A percentile compares a stretch with the other conserved stretches of the same genome.
phyloP scores from a whole-genome alignment of 37 sponge, comb jelly and placozoan species.

The Ianthella basta region DNA sequence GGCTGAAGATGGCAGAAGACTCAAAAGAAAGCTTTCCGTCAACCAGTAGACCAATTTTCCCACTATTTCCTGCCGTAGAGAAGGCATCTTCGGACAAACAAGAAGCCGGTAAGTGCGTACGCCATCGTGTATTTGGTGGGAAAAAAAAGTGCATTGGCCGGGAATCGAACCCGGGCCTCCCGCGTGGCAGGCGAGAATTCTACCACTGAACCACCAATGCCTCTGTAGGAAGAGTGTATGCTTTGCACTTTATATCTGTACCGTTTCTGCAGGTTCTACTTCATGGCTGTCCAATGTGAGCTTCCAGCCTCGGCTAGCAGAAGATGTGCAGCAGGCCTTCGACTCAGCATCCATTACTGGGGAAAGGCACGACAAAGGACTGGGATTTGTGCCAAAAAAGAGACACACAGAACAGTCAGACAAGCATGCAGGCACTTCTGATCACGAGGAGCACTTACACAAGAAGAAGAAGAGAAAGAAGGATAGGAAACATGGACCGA shows the following conservation, averaged over 20 bases:
- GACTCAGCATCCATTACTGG: no score
- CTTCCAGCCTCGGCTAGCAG: not conserved
- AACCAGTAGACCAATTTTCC: no score
- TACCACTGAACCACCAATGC: slow-evolving; percentile 56
- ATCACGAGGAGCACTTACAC: not conserved
- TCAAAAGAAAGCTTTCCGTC: no score
- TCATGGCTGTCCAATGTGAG: not conserved
- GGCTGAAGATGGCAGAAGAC: no score
- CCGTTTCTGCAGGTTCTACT: not conserved
- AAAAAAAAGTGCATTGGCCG: slow-evolving; percentile 25
- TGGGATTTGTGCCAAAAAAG: no score
- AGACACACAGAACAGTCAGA: no score
- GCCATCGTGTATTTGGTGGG: no score
- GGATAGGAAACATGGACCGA: not conserved
- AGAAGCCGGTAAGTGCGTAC: no score
- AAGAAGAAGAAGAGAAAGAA: not conserved
- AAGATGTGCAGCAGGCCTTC: no score
- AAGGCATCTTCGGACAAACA: no score
- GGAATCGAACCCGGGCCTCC: slow-evolving; percentile 68
- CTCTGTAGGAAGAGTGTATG: not conserved
- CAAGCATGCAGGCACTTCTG: not conserved
- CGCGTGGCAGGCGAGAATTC: slow-evolving; percentile 68
- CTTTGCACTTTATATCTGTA: not conserved
- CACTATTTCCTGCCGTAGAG: no score
- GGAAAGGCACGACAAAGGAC: no score